A percentile compares a stretch with the other conserved stretches of the same genome.
Conservation (phyloP, 2,888 invertebrate species). For the Eupithecia inturbata region DNA sequence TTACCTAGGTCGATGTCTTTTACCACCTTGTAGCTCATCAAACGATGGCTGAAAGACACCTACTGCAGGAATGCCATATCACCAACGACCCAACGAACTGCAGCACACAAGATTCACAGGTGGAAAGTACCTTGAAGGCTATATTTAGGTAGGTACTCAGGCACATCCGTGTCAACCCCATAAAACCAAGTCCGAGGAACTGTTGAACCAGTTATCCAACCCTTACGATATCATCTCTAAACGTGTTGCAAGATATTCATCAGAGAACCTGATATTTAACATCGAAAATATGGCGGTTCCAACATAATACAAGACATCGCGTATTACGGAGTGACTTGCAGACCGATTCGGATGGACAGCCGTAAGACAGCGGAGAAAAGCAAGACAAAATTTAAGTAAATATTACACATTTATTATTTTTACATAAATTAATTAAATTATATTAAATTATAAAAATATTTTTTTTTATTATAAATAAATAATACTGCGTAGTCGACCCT, state of each 20-base stretch:
- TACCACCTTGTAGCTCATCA: no score
- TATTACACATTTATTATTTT: no score
- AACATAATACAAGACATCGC: not conserved
- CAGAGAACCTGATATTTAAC: constrained; percentile 63
- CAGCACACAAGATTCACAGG: not conserved
- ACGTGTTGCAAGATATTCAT: constrained; percentile 56
- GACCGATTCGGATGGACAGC: not conserved
- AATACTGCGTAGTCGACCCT: no score
- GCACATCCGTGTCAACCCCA: constrained; percentile 13
- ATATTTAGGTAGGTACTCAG: not conserved
- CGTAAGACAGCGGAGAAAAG: not conserved
- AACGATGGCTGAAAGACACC: not conserved
- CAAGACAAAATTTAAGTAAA: no score
- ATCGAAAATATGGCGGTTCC: constrained; percentile 9
- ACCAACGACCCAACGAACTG: not conserved
- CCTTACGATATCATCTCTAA: constrained; percentile 40
- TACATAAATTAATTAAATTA: no score
- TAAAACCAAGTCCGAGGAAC: constrained; percentile 12
- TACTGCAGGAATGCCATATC: not conserved
- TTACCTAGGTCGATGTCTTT: no score
- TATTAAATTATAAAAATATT: no score
- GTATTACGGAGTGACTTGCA: not conserved
- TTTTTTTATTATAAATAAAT: no score
- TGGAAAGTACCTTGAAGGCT: not conserved
- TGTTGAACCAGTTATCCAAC: constrained; percentile 41